Evolutionary conservation across 2,888 invertebrate genomes (phyloP), one percentile per base, ranked within the genome.

Genomic region (Hesperia comma): DNA sequence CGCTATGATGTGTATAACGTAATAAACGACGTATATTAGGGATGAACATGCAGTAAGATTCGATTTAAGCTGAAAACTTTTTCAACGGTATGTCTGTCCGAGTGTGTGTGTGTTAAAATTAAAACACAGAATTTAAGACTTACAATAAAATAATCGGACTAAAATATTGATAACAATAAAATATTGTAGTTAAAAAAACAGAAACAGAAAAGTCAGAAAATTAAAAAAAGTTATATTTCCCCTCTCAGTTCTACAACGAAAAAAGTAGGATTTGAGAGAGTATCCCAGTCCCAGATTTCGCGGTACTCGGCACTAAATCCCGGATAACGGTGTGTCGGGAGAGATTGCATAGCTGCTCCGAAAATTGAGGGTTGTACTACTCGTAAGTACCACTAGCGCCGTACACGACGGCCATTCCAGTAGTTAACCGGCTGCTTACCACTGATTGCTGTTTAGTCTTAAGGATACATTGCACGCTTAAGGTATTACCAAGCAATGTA

Each of bases 281-380:
- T 12, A 49, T 17, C 46, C 46, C 12, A 46, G 15, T 12, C 60
- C 60, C 17, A 7, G 60, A 60, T 60, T 46, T 43, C 46, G 21
- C 57, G 41, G 41, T 43, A 26, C 57, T 43, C 32, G 46, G 46
- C 46, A 46, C 46, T 60, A 46, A 60, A 60, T 60, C 43, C 60
- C 46, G 46, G 60, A 60, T 60, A 60, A 60, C 60, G 46, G 60
- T 46, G 60, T 60, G 60, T 60, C 43, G 60, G 46, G 60, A 60
- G 60, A 60, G 60, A 60, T 60, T 46, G 60, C 46, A 46, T 32
- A 33, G 43, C 43, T 58, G 40, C 41, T 15, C 17, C 46, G 60
- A 33, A 46, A 60, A 49, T 49, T 49, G 49, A 49, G 49, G 49
- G 49, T 49, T 49, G 19, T 49, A 49, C 12, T 12, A 37, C 49